Evolutionary conservation across 2,888 invertebrate genomes (phyloP).

Genomic region (Drosophila anomalipes): DNA sequence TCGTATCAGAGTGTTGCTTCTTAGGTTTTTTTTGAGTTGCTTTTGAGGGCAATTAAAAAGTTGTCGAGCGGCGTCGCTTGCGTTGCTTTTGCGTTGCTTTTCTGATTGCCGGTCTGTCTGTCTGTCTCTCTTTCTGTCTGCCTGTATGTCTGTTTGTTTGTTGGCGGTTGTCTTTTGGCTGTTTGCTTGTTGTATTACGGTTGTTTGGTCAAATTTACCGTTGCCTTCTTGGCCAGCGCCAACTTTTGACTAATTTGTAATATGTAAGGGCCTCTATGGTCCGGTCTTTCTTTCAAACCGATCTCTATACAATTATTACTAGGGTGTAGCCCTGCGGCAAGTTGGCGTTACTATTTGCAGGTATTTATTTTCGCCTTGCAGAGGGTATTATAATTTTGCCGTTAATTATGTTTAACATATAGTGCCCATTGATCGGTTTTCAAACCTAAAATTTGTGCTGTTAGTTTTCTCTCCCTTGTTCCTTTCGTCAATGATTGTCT

Average conservation of each 20-base stretch:
- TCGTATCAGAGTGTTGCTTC: conserved; percentile 25
- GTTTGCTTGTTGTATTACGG: conserved; percentile 57
- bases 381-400: neutral
- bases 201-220: conserved; percentile 66
- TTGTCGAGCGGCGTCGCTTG: conserved; percentile 57
- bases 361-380: neutral
- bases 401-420: neutral
- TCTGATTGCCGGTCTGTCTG: conserved; percentile 8
- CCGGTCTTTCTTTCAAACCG: conserved; percentile 26
- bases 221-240: conserved; percentile 46
- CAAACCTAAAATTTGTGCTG: neutral
- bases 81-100: conserved; percentile 5
- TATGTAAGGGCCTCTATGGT: conserved; percentile 39
- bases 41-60: conserved; percentile 74
- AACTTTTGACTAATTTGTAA: conserved; percentile 46
- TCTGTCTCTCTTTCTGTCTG: conserved; percentile 3
- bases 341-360: neutral
- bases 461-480: conserved; percentile 43
- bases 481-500: neutral
- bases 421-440: neutral
- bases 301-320: conserved; percentile 12
- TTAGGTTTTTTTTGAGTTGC: conserved; percentile 45
- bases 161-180: conserved; percentile 32
- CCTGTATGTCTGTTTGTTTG: conserved; percentile 35
- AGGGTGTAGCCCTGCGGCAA: neutral